A percentile compares a stretch with the other conserved stretches of the same genome.
Evolutionary conservation across 2,888 invertebrate species (phyloP).

Genomic region (Latheticus oryzae): DNA sequence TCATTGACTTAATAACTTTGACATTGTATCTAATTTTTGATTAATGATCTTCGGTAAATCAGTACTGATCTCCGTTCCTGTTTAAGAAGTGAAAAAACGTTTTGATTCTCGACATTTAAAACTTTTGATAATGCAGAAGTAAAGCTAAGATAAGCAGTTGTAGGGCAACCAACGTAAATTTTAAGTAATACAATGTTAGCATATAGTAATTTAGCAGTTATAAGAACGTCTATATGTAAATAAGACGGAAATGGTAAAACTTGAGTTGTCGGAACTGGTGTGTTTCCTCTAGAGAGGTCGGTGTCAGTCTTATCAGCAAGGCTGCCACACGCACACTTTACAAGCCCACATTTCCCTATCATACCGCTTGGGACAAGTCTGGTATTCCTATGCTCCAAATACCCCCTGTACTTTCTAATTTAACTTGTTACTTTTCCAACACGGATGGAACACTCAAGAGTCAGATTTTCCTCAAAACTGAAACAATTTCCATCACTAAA

Average conservation of each 20-base stretch:
- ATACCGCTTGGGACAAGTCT: constrained; percentile 54
- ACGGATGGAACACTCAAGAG: constrained; percentile 18
- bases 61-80: constrained; percentile 18
- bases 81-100: too few species aligned
- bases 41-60: constrained; percentile 21
- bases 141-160: constrained; percentile 33
- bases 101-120: neutral
- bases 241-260: constrained; percentile 55
- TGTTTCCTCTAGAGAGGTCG: constrained; percentile 53
- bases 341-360: constrained; percentile 57
- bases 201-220: constrained; percentile 54
- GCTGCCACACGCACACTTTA: constrained; percentile 56
- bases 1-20: constrained; percentile 40
- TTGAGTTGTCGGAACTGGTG: constrained; percentile 54
- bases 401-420: constrained; percentile 39
- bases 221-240: constrained; percentile 54
- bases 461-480: constrained; percentile 26
- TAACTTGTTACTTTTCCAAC: constrained; percentile 36
- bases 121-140: constrained; percentile 22
- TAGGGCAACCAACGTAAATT: constrained; percentile 30
- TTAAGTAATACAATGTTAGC: constrained; percentile 48
- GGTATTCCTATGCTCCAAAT: constrained; percentile 44
- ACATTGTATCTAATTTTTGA: constrained; percentile 38
- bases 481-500: constrained; percentile 27
- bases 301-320: constrained; percentile 55